Evolutionary conservation across 2,888 invertebrate species (phyloP), one percentile per base, ranked within the genome.

Genomic region (Oligia fasciuncula): DNA sequence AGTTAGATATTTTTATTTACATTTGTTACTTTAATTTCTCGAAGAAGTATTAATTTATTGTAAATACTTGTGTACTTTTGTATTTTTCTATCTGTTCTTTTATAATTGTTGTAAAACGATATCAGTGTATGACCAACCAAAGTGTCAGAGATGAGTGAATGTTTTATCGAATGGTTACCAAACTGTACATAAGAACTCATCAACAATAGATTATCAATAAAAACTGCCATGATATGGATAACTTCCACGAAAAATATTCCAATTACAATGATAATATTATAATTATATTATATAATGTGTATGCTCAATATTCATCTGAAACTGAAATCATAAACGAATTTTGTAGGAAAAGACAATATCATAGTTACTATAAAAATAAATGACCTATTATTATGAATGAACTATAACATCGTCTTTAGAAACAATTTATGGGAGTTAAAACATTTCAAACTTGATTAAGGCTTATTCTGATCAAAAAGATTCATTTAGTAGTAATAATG

Each of bases 21-120:
- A 87, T 81, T 82, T 85, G 91, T 89, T 91, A 84, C 75, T 80
- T 81, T 85, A 85, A 79, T 89, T 83, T 88, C 73, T 78, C 65
- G 73, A 84, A 73, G 77, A 90, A 89, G 88, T 91, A 91, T 91
- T 91, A 91, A 87, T 89, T 91, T 90, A 88, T 88, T 91, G 85
- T 90, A 91, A 87, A 88, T 90, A 87, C 76, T 75, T 85, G 78
- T 77, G 68, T 84, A 78, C 78, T 79, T 83, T 85, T 81, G 70
- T 88, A 83, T 81, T 82, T 87, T 83, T 88, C 77, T 87, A 83
- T 85, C 72, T 83, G 46, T 83, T 79, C 68, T 81, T 84, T 85
- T 80, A 66, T 66, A 71, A 60, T 85, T 78, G 75, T 83, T 68
- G 65, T 85, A 73, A 74, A 77, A 72, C 13, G 54, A 85, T 74